Evolutionary conservation across 2,797 vertebrate genomes (phyloP).

Genomic region (Florisuga fusca): DNA sequence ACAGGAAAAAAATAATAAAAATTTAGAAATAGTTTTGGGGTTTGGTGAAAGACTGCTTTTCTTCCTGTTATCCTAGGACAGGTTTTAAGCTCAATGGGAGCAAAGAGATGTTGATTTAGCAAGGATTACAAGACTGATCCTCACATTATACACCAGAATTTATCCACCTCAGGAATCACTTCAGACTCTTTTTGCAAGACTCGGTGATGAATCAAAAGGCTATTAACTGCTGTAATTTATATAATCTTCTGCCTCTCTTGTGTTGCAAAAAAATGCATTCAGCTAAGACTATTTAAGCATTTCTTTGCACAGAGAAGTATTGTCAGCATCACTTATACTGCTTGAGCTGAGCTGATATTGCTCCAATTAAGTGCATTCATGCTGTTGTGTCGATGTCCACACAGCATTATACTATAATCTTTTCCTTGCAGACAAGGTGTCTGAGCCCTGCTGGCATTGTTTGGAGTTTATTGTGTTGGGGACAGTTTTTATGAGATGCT

Average conservation of each 20-base stretch:
- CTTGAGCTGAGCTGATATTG: not conserved
- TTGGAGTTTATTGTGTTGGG: not conserved
- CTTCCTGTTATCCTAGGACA: not conserved
- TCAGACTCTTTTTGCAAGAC: not conserved
- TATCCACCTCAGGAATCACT: slow-evolving; percentile 37
- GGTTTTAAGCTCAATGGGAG: slow-evolving; percentile 17
- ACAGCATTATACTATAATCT: not conserved
- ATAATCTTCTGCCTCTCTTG: slow-evolving; percentile 30
- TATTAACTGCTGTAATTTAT: slow-evolving; percentile 51
- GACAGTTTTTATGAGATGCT: not conserved
- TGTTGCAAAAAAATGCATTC: slow-evolving; percentile 24
- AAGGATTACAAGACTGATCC: slow-evolving; percentile 49
- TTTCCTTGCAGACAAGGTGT: slow-evolving; percentile 45
- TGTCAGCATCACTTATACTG: slow-evolving; percentile 8
- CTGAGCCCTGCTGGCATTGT: slow-evolving; percentile 25
- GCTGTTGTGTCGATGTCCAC: not conserved
- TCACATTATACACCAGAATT: slow-evolving; percentile 18
- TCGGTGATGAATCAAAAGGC: not conserved
- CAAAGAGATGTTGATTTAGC: slow-evolving; percentile 34
- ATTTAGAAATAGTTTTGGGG: slow-evolving; percentile 5
- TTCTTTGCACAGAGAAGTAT: slow-evolving; percentile 33
- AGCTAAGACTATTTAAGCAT: slow-evolving; percentile 10
- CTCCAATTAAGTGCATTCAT: slow-evolving; percentile 36
- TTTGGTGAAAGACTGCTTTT: not conserved
- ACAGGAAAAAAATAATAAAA: not conserved